Evolutionary conservation across 2,797 vertebrate genomes (phyloP).

Genomic region (Ceyx erithaca): DNA sequence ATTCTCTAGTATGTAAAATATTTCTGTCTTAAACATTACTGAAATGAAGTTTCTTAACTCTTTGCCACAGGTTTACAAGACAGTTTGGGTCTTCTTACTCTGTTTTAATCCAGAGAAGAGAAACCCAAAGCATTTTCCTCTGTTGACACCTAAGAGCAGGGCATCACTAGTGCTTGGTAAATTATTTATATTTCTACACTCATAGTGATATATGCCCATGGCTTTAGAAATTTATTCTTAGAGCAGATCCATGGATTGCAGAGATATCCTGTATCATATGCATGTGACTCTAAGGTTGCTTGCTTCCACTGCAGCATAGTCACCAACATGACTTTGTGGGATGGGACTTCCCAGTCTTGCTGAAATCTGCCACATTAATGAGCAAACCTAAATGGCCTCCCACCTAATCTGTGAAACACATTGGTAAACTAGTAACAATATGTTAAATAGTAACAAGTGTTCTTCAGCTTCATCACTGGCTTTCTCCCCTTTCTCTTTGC

Average conservation of each 20-base stretch:
- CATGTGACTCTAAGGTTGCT: not conserved
- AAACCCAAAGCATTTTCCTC: not conserved
- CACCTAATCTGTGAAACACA: not conserved
- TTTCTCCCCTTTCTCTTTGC: not conserved
- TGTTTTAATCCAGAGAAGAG: not conserved
- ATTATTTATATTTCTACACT: not conserved
- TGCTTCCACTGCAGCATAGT: not conserved
- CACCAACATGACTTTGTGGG: not conserved
- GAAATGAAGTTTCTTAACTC: not conserved
- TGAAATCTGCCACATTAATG: not conserved
- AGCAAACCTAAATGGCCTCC: not conserved
- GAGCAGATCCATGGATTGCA: not conserved
- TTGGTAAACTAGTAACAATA: not conserved
- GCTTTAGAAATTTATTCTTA: not conserved
- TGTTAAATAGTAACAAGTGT: not conserved
- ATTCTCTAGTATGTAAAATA: not conserved
- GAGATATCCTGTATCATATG: not conserved
- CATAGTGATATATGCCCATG: no score
- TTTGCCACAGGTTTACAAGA: not conserved
- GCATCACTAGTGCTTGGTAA: not conserved
- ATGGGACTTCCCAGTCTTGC: not conserved
- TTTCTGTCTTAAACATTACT: not conserved
- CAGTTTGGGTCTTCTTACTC: not conserved
- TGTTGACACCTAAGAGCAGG: not conserved
- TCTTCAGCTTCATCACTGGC: not conserved